A percentile compares a stretch with the other conserved stretches of the same genome.
These are phyloP conservation scores for Pentalonia nigronervosa DNA, from an alignment of 1,140 invertebrate genomes.

Conservation along the genomic window DNA sequence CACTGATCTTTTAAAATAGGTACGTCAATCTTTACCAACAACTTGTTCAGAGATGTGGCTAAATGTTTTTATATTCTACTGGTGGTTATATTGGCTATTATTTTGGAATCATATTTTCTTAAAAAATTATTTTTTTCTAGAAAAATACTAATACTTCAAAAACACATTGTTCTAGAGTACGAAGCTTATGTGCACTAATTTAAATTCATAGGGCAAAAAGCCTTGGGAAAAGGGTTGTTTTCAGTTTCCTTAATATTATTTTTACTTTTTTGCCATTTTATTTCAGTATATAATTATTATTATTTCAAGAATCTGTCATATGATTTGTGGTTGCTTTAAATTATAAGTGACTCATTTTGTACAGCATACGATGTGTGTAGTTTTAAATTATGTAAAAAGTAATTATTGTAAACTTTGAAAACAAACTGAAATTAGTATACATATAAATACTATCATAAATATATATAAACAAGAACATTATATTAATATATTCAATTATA, in stretches of 20 bases:
- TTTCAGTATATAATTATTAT: not conserved
- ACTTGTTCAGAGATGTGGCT: not conserved
- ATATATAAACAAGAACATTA: not conserved
- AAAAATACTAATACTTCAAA: not conserved
- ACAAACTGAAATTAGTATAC: not conserved
- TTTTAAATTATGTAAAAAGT: not conserved
- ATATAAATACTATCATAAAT: no score
- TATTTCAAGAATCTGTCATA: not conserved
- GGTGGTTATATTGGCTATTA: not conserved
- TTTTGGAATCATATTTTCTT: not conserved
- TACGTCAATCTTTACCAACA: not conserved
- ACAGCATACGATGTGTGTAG: not conserved
- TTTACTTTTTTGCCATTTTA: not conserved
- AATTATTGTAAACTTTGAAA: not conserved
- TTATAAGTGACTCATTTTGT: no score
- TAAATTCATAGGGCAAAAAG: not conserved
- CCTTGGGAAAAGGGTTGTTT: not conserved
- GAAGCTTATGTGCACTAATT: not conserved
- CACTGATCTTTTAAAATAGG: not conserved
- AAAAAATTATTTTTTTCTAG: not conserved
- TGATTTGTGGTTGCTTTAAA: not conserved
- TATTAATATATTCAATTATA: not conserved
- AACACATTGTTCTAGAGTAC: not conserved
- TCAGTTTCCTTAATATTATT: not conserved
- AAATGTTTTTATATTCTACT: conserved; percentile 26